A percentile compares a stretch with the other conserved stretches of the same genome.
These are phyloP conservation scores for Parazoanthus swiftii DNA, from an alignment of 92 coral and sea anemone genomes.

Conservation along the genomic window DNA sequence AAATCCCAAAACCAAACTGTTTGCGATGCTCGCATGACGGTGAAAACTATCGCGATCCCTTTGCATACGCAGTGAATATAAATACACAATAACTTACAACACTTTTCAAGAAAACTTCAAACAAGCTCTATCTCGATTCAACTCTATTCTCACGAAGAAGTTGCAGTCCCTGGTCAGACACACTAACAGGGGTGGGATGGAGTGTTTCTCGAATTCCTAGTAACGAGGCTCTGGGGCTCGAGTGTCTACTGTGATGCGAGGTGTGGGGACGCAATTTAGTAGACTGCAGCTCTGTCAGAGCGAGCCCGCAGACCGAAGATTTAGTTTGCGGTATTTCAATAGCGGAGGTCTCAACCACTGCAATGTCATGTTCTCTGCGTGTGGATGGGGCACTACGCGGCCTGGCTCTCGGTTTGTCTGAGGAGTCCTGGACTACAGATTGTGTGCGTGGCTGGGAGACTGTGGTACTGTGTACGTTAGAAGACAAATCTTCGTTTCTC, in stretches of 20 bases:
- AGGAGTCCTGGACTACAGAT: not conserved
- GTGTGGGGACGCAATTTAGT: conserved; percentile 65
- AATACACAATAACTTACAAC: no score
- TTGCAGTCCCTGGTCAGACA: conserved; percentile 72
- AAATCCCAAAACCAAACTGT: no score
- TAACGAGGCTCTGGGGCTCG: conserved; percentile 65
- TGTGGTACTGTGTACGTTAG: not conserved
- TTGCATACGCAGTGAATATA: no score
- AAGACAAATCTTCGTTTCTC: conserved; percentile 52
- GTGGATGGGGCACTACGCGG: conserved; percentile 79
- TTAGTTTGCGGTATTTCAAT: conserved; percentile 29
- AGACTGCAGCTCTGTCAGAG: conserved; percentile 12
- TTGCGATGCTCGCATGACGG: no score
- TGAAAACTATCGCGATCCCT: no score
- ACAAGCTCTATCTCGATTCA: not conserved
- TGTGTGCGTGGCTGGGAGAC: not conserved
- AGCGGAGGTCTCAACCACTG: conserved; percentile 53
- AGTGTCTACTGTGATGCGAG: conserved; percentile 60
- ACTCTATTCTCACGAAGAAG: conserved; percentile 3
- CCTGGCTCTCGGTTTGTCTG: conserved; percentile 38
- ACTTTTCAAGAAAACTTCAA: not conserved
- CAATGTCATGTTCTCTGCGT: conserved; percentile 54
- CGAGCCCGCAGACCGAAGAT: not conserved
- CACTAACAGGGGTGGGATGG: conserved; percentile 66
- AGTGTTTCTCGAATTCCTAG: conserved; percentile 57